These are phyloP conservation scores for Lutjanus argentimaculatus DNA, from an alignment of 2,797 vertebrate genomes.

Conservation along the genomic window DNA sequence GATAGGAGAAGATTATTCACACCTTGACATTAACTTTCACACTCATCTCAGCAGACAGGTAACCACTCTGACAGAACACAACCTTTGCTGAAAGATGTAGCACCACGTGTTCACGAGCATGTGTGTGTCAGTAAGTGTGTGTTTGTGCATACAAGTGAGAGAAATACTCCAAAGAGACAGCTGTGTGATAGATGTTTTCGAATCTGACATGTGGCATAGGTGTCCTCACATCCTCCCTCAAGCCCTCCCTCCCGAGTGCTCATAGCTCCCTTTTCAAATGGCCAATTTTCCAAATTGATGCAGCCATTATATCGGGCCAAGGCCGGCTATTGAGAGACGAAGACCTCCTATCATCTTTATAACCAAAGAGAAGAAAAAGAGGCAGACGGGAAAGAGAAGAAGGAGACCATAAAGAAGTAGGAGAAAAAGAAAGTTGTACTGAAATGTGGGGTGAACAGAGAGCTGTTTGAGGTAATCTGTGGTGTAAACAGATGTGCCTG, in stretches of 20 bases:
- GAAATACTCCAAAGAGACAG: conserved; percentile 23
- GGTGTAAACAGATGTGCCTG: conserved; percentile 2
- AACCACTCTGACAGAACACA: conserved; percentile 35
- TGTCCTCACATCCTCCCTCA: conserved; percentile 32
- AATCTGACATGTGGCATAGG: conserved; percentile 31
- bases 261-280: conserved; percentile 49
- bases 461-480: background rate
- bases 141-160: conserved; percentile 1
- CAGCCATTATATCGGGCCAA: conserved; percentile 42
- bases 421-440: background rate
- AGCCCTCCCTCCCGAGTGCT: conserved; percentile 8
- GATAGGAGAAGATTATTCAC: conserved; percentile 43
- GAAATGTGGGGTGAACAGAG: conserved; percentile 5
- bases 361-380: conserved; percentile 14
- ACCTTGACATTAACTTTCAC: conserved; percentile 43
- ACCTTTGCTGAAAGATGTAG: conserved; percentile 29
- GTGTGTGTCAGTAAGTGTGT: conserved; percentile 19
- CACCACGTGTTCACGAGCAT: conserved; percentile 16
- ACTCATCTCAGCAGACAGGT: conserved; percentile 31
- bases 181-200: conserved; percentile 38
- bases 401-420: background rate
- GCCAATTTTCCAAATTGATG: conserved; percentile 58
- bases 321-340: conserved; percentile 36
- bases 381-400: background rate
- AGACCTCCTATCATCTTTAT: conserved; percentile 41